phyloP scores from a whole-genome alignment of 2,113 vertebrate species.

The Raja brachyura region DNA sequence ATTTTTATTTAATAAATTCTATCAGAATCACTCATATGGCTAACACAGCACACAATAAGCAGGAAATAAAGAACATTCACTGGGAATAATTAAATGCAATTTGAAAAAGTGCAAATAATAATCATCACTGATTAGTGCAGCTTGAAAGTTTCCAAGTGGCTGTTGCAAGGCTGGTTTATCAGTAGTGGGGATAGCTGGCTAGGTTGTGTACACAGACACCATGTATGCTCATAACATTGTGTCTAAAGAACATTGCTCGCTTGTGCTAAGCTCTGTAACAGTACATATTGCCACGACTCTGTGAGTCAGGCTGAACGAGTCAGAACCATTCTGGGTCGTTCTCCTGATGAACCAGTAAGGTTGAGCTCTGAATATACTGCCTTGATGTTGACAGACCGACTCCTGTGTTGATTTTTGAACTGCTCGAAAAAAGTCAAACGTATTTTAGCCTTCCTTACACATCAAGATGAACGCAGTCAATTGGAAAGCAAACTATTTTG shows the following conservation, averaged over 20 bases:
- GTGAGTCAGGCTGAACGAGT: no score
- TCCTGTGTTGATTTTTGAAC: no score
- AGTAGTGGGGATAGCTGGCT: no score
- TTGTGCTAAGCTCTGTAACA: no score
- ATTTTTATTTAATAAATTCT: background rate
- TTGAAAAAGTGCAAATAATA: background rate
- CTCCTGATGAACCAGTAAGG: no score
- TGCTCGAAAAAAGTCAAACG: background rate
- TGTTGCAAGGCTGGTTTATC: background rate
- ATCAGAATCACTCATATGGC: background rate
- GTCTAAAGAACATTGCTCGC: no score
- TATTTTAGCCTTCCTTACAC: background rate
- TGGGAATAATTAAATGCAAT: background rate
- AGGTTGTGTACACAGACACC: no score
- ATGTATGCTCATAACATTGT: no score
- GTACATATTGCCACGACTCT: no score
- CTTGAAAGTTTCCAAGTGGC: background rate
- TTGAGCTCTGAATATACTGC: no score
- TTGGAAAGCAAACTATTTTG: background rate
- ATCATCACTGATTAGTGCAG: background rate
- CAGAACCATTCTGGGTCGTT: no score
- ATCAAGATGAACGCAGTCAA: background rate
- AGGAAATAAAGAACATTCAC: background rate
- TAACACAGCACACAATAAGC: background rate
- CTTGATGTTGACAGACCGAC: no score